Percentiles rank a stretch among this genome's conserved stretches.
phyloP scores from a whole-genome alignment of 2,888 invertebrate species.

The Pterostichus madidus region DNA sequence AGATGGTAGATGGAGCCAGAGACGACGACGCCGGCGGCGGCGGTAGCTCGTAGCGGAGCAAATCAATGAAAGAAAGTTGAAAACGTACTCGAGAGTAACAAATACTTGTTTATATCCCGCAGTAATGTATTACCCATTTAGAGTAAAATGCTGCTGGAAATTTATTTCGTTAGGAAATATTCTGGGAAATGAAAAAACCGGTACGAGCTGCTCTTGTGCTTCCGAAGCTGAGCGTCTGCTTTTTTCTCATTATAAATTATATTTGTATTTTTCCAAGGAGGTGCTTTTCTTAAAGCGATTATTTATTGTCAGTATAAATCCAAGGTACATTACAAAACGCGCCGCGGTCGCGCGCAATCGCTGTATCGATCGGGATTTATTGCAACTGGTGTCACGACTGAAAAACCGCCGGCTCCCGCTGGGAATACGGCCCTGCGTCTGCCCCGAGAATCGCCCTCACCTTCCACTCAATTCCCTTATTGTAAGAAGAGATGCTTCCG shows the following conservation, averaged over 20 bases:
- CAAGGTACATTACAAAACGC: constrained; percentile 64
- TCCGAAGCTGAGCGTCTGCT: constrained; percentile 72
- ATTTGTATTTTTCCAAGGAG: constrained; percentile 65
- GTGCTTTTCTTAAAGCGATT: constrained; percentile 65
- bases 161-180: constrained; percentile 75
- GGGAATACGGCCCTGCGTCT: constrained; percentile 33
- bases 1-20: neutral
- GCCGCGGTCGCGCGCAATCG: constrained; percentile 50
- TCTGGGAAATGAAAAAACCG: constrained; percentile 64
- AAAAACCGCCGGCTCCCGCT: constrained; percentile 50
- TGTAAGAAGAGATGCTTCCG: too few species aligned
- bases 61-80: constrained; percentile 64
- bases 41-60: neutral
- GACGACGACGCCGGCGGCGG: neutral
- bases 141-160: constrained; percentile 75
- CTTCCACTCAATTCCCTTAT: neutral
- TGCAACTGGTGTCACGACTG: constrained; percentile 63
- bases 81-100: constrained; percentile 63
- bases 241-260: constrained; percentile 78
- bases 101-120: constrained; percentile 65
- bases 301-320: constrained; percentile 65
- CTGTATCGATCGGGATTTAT: constrained; percentile 65
- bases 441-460: neutral
- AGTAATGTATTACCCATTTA: constrained; percentile 69
- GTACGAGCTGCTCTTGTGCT: constrained; percentile 39